Percentiles rank a stretch among this genome's conserved stretches.
phyloP scores from a whole-genome alignment of 2,797 vertebrate genomes.

The Melopsittacus undulatus region DNA sequence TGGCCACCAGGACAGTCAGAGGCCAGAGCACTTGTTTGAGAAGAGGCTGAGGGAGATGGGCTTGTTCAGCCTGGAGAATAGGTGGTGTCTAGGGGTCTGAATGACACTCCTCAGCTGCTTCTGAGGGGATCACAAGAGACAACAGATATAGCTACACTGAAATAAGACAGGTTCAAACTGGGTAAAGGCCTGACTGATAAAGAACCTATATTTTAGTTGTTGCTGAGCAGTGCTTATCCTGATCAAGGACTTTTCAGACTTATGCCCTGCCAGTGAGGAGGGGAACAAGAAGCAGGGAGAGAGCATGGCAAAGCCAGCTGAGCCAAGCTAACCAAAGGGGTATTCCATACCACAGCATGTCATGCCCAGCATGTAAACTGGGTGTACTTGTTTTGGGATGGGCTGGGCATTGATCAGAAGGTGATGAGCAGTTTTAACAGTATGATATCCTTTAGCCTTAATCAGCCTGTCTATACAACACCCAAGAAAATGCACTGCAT shows the following conservation, averaged over 20 bases:
- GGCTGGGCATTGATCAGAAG: neutral
- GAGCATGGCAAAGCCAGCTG: neutral
- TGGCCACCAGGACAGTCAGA: neutral
- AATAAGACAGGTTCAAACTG: neutral
- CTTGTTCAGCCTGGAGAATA: neutral
- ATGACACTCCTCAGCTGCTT: neutral
- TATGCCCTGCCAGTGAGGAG: neutral
- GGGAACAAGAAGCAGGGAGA: neutral
- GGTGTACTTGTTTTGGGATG: neutral
- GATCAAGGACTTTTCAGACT: neutral
- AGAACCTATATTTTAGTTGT: neutral
- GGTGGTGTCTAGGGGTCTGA: neutral
- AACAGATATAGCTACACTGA: neutral
- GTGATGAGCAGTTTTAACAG: neutral
- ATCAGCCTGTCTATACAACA: neutral
- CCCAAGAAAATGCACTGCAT: neutral
- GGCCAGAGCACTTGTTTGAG: neutral
- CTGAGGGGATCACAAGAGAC: neutral
- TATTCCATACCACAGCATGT: neutral
- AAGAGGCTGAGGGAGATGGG: neutral
- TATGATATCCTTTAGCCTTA: neutral
- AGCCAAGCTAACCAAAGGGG: neutral
- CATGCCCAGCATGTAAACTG: neutral
- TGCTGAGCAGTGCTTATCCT: neutral
- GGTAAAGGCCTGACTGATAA: neutral